phyloP scores from a whole-genome alignment of 2,113 vertebrate genomes.

The Terrapene triunguis region DNA sequence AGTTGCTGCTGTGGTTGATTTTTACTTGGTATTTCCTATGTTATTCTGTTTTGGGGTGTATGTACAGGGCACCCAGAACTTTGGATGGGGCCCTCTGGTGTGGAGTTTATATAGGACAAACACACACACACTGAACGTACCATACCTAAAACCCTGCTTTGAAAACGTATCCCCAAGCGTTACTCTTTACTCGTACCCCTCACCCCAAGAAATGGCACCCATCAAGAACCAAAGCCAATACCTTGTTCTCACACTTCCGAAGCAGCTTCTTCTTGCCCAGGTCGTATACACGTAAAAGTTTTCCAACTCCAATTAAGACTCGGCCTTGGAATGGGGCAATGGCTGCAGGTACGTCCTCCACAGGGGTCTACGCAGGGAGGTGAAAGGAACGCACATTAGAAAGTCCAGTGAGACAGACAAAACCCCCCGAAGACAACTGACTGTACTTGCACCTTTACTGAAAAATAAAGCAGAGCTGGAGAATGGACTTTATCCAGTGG shows the following conservation, averaged over 20 bases:
- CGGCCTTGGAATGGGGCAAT: conserved; percentile 96
- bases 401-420: not conserved
- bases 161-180: not conserved
- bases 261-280: conserved; percentile 98
- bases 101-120: not conserved
- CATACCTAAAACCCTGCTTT: not conserved
- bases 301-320: conserved; percentile 93
- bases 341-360: conserved; percentile 96
- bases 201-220: accelerated
- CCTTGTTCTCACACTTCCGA: conserved; percentile 98
- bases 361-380: conserved; percentile 85
- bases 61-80: not conserved
- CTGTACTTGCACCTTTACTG: not conserved
- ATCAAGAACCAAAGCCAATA: conserved; percentile 51
- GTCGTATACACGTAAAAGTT: conserved; percentile 95
- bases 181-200: not conserved
- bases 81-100: not conserved
- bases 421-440: not conserved
- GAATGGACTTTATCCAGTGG: not conserved
- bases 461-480: not conserved
- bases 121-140: accelerated
- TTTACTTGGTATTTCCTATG: not conserved
- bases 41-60: accelerated
- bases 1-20: not conserved
- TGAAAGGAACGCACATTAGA: not conserved